Evolutionary conservation across 2,888 invertebrate genomes (phyloP), one percentile per base, ranked within the genome.

Genomic region (Smittia sp.): DNA sequence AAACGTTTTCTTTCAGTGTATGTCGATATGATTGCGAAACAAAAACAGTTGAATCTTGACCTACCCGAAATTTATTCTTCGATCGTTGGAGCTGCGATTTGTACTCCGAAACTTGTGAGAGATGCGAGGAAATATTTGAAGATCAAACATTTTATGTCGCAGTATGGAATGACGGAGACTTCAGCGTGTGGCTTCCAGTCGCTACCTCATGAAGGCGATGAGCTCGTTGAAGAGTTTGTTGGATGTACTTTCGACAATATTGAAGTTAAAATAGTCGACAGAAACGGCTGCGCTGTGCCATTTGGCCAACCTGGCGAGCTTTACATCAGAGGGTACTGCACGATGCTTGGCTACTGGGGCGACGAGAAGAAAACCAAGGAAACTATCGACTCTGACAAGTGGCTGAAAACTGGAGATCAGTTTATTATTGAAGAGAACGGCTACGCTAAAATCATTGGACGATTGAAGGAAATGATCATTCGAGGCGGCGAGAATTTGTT

Each of bases 401-500:
- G 94, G 94, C 15, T 72, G 1, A 58, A 62, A 72, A 72, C 72
- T 13, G 72, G 72, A 13, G 72, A 72, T 62, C 62, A 62, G n/a
- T 72, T 72, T 18, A 39, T 72, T 13, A 6, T 72, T 1, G 22
- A 72, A 39, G 72, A 72, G 27, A 84, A 89, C 76, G 91, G 91
- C 0, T 90, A 90, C 78, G 88, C 87, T 0, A 80, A 82, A 76
- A 85, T 92, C 75, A 86, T 90, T 20, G 93, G 92, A 0, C 84
- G 92, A 70, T 78, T 89, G 13, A 92, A 91, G 79, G 92, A 92
- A 76, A 86, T 92, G 85, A 86, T 92, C 62, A 91, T 91, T 73
- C 83, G 92, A 63, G 92, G 92, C 2, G 92, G 92, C n/a, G 91
- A 92, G 81, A 92, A 92, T 78, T 87, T 93, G 74, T 92, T 88